Evolutionary conservation across 2,113 vertebrate genomes (phyloP), one percentile per base, ranked within the genome.

Genomic region (Seriola aureovittata): DNA sequence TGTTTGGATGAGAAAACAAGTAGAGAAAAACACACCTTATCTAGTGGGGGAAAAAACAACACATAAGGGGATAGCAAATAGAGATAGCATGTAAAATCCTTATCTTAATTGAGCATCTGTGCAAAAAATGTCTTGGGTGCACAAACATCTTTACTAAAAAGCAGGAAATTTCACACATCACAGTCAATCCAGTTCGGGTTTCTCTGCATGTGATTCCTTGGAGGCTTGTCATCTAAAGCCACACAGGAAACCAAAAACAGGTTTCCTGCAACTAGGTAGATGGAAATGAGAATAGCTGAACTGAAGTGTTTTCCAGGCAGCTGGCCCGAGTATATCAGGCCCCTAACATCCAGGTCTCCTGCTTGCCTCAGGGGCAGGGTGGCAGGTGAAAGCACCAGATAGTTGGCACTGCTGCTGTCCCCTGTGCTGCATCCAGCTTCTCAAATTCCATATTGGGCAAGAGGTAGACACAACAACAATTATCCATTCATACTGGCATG

Each of bases 381-480:
- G 74, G 87, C 79, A 77, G 82, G 68, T 80, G 80, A 83, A 67
- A 46, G 71, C 54, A 36, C 76, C 79, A 72, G 62, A 82, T 78
- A 68, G 71, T 54, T 86, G 86, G 78, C 82, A 85, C 64, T 42
- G 67, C 19, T 46, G 44, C 78, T 71, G 75, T 81, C 54, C 66
- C 69, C 58, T 80, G 69, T 75, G 36, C 66, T 21, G 40, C 70
- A 72, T 76, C 66, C 81, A 82, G 50, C 73, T 75, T 82, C 86
- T 83, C 86, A 81, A 52, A 87, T 90, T 85, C 78, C 76, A 64
- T 46, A 75, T 48, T 77, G 78, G 59, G 67, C 75, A 82, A 29
- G 62, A 87, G 72, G 38, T 44, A 73, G 79, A 76, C 80, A 85
- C 81, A 78, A 85, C 81, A 80, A 66, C 82, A 83, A 83, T 85